Evolutionary conservation across 2,888 invertebrate genomes (phyloP), one percentile per base, ranked within the genome.

Genomic region (Diadromus collaris): DNA sequence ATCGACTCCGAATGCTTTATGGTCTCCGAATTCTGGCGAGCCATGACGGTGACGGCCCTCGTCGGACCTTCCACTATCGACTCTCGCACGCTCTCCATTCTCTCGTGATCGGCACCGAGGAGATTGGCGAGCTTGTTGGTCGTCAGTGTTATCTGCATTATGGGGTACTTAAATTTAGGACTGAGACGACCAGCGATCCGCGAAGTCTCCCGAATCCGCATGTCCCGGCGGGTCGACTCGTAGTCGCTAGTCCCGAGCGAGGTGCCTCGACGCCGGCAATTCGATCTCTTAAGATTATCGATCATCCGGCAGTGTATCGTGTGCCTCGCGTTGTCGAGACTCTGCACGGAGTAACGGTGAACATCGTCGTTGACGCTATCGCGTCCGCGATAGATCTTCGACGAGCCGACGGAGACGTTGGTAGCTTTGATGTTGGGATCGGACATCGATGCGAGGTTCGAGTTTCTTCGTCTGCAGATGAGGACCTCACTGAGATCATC

Each of bases 351-450:
- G 44, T 79, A 85, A 19, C 85, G 79, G 51, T 84, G 85, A 10
- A 51, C 65, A 0, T 83, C 74, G 6, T 65, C 68, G 0, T 81
- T 77, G 0, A 65, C 6, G 0, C 24, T 51, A 2, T 76, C 78
- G 6, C 61, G 72, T 1, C 76, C 79, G 5, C 34, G 74, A 16
- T 83, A 82, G 6, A 81, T 24, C 24, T 83, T 85, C 4, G 84
- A 61, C 46, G 77, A 82, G 2, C 78, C 70, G 1, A 83, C 82
- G 0, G 84, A 75, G 2, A 70, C 41, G 10, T 73, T 80, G 0
- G 83, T 83, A 0, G 84, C 83, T 63, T 88, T 89, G 56, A 90
- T 86, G 56, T 90, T 88, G 0, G 90, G 88, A 74, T 90, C 90
- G 0, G 90, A 90, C 78, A 89, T 81, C 3, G 90, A 90, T 6